Conservation (phyloP, 2,797 vertebrate species). For the Manis pentadactyla region DNA sequence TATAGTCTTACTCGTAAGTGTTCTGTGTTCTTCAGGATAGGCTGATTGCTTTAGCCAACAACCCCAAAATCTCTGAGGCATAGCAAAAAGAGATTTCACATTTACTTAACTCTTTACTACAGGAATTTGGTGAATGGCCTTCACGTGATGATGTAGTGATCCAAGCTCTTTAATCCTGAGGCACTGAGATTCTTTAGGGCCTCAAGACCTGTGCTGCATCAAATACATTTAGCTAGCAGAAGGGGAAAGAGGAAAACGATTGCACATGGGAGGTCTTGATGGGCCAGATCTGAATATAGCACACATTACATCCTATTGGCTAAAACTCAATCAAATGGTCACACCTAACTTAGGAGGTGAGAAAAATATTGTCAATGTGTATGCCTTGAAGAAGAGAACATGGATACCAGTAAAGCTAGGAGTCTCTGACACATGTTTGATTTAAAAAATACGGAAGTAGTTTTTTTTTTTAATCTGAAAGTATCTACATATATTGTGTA, state of each 20-base stretch:
- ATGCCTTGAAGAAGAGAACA: neutral
- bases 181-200: neutral
- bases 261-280: neutral
- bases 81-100: neutral
- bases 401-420: neutral
- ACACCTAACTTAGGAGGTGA: neutral
- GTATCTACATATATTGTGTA: neutral
- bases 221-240: neutral
- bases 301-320: neutral
- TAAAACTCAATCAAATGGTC: neutral
- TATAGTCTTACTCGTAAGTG: neutral
- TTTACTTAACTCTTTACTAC: neutral
- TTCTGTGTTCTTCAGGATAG: neutral
- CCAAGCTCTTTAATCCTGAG: neutral
- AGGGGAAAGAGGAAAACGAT: neutral
- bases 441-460: neutral
- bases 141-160: neutral
- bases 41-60: neutral
- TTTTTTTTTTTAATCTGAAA: slow-evolving; percentile 11
- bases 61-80: neutral
- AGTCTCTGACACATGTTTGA: neutral
- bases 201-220: neutral
- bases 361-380: neutral
- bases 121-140: neutral
- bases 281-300: neutral